Percentiles rank a stretch among this genome's conserved stretches.
These are phyloP conservation scores for Epinephelus coioides DNA, from an alignment of 2,797 vertebrate genomes.

Conservation along the genomic window DNA sequence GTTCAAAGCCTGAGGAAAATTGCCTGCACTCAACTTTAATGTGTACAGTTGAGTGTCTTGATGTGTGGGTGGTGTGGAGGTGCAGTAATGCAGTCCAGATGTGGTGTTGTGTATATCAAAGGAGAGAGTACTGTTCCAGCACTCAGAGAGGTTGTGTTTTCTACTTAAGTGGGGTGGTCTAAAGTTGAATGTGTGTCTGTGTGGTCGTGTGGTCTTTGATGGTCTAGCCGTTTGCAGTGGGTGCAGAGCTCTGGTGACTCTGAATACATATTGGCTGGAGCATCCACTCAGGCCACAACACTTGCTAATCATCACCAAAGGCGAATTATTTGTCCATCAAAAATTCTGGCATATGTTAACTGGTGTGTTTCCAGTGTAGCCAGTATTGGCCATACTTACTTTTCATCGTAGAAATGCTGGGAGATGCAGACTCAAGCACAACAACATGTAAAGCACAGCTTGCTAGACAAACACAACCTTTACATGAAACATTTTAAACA, in stretches of 20 bases:
- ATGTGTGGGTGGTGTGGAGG: slow-evolving; percentile 21
- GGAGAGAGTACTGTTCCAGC: slow-evolving; percentile 16
- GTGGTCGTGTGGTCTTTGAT: slow-evolving; percentile 29
- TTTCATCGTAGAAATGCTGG: no score
- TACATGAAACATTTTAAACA: no score
- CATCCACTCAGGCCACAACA: slow-evolving; percentile 4
- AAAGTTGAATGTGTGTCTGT: not conserved
- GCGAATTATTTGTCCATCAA: not conserved
- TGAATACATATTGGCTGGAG: slow-evolving; percentile 1
- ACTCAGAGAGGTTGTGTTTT: slow-evolving; percentile 19
- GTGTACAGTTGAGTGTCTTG: slow-evolving; percentile 5
- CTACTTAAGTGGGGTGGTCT: slow-evolving; percentile 6
- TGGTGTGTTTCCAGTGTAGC: no score
- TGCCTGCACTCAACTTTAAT: slow-evolving; percentile 13
- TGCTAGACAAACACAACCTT: no score
- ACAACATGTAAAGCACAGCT: no score
- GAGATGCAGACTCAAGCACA: no score
- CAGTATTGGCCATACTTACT: no score
- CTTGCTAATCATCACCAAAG: slow-evolving; percentile 21
- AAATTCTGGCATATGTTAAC: no score
- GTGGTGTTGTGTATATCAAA: slow-evolving; percentile 46
- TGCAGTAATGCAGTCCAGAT: slow-evolving; percentile 58
- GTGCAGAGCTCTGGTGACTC: slow-evolving; percentile 8
- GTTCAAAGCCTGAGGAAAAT: slow-evolving; percentile 32
- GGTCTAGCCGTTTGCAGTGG: not conserved